Conservation (phyloP, 2,113 vertebrate genomes). For the Gadus chalcogrammus region DNA sequence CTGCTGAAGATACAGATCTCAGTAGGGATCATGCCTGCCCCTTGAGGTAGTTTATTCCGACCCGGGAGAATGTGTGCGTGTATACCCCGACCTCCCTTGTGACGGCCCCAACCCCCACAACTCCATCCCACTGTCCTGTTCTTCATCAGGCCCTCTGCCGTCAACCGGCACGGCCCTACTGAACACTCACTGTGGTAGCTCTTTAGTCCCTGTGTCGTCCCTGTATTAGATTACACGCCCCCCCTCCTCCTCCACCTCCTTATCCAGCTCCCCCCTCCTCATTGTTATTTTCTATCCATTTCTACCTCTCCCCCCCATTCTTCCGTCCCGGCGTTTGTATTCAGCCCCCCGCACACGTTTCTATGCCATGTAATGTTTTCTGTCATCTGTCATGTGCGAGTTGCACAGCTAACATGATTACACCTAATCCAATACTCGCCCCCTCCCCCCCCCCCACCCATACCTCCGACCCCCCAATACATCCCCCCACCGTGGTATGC, state of each 20-base stretch:
- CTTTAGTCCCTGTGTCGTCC: constrained; percentile 73
- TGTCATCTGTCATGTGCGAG: constrained; percentile 57
- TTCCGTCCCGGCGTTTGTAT: constrained; percentile 52
- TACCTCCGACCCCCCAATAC: too few species aligned
- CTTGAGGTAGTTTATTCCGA: too few species aligned
- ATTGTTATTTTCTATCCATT: neutral
- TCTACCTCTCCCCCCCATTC: constrained; percentile 12
- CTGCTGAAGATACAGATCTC: too few species aligned
- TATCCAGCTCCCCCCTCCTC: neutral
- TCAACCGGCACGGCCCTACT: constrained; percentile 60
- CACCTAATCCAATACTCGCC: constrained; percentile 55
- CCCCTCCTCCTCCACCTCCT: constrained; percentile 12
- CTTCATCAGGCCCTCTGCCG: constrained; percentile 49
- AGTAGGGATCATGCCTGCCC: too few species aligned
- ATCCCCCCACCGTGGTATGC: constrained; percentile 33
- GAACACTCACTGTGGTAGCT: constrained; percentile 67
- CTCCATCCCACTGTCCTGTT: constrained; percentile 34
- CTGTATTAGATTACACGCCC: constrained; percentile 69
- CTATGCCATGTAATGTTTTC: constrained; percentile 72
- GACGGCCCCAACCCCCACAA: constrained; percentile 28
- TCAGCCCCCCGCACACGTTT: constrained; percentile 56
- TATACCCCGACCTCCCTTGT: too few species aligned
- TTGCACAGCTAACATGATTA: constrained; percentile 57
- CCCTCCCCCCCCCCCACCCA: constrained; percentile 1
- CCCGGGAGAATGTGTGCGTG: too few species aligned